A percentile compares a stretch with the other conserved stretches of the same genome.
Conservation (phyloP, 2,888 invertebrate genomes). For the Macropis europaea region DNA sequence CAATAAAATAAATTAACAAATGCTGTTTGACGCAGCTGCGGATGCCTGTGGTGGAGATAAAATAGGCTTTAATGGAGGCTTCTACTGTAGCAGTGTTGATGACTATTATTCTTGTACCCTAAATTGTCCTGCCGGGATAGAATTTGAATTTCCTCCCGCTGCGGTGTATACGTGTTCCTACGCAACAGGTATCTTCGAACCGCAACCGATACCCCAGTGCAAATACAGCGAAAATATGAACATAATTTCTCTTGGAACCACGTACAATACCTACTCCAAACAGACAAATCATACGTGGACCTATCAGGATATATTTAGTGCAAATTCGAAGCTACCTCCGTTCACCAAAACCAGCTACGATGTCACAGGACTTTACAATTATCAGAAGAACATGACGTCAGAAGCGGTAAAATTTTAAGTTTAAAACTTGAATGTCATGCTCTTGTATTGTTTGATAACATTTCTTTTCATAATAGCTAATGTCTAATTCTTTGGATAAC, state of each 20-base stretch:
- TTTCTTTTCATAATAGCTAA: conserved; percentile 1
- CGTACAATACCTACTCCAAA: conserved; percentile 53
- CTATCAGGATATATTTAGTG: conserved; percentile 41
- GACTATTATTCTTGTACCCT: conserved; percentile 85
- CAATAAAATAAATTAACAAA: too few relatives aligned
- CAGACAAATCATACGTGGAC: conserved; percentile 64
- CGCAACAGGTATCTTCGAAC: conserved; percentile 84
- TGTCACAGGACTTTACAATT: neutral
- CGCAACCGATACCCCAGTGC: conserved; percentile 88
- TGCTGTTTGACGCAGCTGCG: conserved; percentile 82
- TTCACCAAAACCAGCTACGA: neutral
- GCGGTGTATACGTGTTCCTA: conserved; percentile 85
- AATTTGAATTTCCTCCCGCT: conserved; percentile 84
- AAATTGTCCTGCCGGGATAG: conserved; percentile 84
- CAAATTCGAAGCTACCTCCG: neutral
- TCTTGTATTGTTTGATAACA: neutral
- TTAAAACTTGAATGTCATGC: neutral
- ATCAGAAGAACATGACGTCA: neutral
- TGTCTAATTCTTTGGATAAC: neutral
- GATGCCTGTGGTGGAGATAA: conserved; percentile 84
- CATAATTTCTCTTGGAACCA: conserved; percentile 53
- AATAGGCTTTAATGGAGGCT: conserved; percentile 88
- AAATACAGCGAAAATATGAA: conserved; percentile 81
- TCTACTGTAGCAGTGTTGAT: conserved; percentile 85
- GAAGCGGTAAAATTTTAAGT: conserved; percentile 12